These are phyloP conservation scores for Ophioninae sp. DNA, from an alignment of 2,888 invertebrate genomes.

Conservation along the genomic window DNA sequence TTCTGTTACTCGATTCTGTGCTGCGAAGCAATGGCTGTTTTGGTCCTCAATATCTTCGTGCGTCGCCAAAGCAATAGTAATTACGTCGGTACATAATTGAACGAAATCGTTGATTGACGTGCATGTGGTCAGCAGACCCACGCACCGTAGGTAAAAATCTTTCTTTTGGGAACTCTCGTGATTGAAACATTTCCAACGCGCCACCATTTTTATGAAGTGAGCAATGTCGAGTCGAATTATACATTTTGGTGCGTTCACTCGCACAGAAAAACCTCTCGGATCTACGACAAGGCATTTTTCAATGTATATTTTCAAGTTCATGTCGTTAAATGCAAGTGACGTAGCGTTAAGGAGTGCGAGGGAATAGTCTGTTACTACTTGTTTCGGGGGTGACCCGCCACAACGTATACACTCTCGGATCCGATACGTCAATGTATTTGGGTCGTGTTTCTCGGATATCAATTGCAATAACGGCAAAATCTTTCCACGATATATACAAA, in stretches of 20 bases:
- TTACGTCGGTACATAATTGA: slow-evolving; percentile 31
- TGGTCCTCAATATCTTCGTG: slow-evolving; percentile 47
- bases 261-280: neutral
- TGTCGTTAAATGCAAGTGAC: slow-evolving; percentile 63
- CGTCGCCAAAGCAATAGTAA: slow-evolving; percentile 43
- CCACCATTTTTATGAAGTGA: slow-evolving; percentile 66
- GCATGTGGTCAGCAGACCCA: slow-evolving; percentile 48
- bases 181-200: slow-evolving; percentile 59
- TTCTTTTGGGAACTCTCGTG: slow-evolving; percentile 49
- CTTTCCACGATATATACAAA: slow-evolving; percentile 54
- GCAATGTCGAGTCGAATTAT: slow-evolving; percentile 66
- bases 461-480: slow-evolving; percentile 67
- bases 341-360: slow-evolving; percentile 64
- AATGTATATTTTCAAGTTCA: slow-evolving; percentile 47
- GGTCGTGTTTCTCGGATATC: slow-evolving; percentile 67
- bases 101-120: slow-evolving; percentile 45
- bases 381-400: slow-evolving; percentile 58
- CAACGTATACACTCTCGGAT: slow-evolving; percentile 64
- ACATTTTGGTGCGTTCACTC: slow-evolving; percentile 38
- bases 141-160: slow-evolving; percentile 64
- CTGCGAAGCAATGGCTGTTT: slow-evolving; percentile 51
- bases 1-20: slow-evolving; percentile 47
- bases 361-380: slow-evolving; percentile 63
- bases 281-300: slow-evolving; percentile 55
- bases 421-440: slow-evolving; percentile 61